Percentiles rank a stretch among this genome's conserved stretches.
Evolutionary conservation across 35 echinoderm and acorn worm species (phyloP).

Genomic region (Apostichopus parvimensis): DNA sequence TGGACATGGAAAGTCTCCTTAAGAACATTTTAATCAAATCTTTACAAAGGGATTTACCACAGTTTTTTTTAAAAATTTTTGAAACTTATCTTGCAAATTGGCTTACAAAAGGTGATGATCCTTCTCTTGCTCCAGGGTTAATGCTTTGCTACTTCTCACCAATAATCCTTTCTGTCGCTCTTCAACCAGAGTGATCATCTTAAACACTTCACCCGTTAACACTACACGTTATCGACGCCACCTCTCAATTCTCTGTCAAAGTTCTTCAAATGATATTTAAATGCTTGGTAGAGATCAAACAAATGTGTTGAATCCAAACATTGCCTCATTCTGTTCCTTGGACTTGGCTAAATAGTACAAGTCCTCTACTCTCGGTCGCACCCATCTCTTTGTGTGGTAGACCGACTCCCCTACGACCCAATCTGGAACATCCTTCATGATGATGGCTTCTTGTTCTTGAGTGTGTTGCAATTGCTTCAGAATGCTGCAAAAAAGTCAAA

Average conservation of each 20-base stretch:
- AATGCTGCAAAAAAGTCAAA: conserved; percentile 15
- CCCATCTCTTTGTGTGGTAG: conserved; percentile 85
- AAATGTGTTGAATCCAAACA: conserved; percentile 68
- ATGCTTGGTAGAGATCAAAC: conserved; percentile 14
- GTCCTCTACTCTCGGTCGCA: conserved; percentile 61
- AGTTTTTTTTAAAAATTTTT: not conserved
- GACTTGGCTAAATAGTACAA: conserved; percentile 81
- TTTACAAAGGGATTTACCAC: not conserved
- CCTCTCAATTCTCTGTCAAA: not conserved
- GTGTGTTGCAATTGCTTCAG: conserved; percentile 70
- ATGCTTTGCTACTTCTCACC: too few relatives aligned
- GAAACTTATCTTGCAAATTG: not conserved
- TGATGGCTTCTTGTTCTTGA: conserved; percentile 80
- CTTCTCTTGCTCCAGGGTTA: not conserved
- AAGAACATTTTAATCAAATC: not conserved
- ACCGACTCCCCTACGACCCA: conserved; percentile 81
- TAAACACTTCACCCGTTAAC: not conserved
- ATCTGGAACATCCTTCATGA: conserved; percentile 95
- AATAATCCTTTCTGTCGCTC: too few relatives aligned
- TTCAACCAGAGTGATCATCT: too few relatives aligned
- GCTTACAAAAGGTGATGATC: not conserved
- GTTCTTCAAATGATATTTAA: not conserved
- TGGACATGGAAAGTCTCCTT: too few relatives aligned
- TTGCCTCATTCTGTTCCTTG: conserved; percentile 68
- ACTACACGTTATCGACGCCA: not conserved